phyloP scores from a whole-genome alignment of 2,797 vertebrate genomes.

The Onychomys torridus region DNA sequence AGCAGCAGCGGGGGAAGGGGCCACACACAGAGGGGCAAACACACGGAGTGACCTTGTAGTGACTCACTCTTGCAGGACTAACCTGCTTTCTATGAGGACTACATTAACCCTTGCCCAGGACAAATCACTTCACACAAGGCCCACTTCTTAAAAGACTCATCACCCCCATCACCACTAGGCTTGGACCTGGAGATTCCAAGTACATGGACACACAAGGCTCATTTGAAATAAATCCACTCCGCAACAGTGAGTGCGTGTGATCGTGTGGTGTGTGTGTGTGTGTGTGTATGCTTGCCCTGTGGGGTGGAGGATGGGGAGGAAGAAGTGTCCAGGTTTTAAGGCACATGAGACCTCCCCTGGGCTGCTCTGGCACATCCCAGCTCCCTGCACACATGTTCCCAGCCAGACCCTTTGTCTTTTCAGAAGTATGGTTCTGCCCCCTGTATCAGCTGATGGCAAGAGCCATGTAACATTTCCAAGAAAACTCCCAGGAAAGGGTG shows the following conservation, averaged over 20 bases:
- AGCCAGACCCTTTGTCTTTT: neutral
- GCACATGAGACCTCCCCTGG: neutral
- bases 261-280: no score
- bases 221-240: neutral
- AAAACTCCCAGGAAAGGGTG: neutral
- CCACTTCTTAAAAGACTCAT: no score
- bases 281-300: neutral
- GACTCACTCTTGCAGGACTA: neutral
- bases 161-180: neutral
- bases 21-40: neutral
- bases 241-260: no score
- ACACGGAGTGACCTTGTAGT: no score
- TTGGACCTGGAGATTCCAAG: neutral
- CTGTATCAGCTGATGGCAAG: neutral
- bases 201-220: neutral
- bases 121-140: neutral
- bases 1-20: neutral
- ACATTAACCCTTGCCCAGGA: neutral
- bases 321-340: neutral
- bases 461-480: fast-evolving
- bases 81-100: neutral
- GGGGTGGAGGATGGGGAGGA: neutral
- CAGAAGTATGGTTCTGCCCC: neutral
- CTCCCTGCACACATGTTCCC: neutral
- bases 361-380: neutral